phyloP scores from a whole-genome alignment of 2,888 invertebrate species.

The Drosophila emarginata region DNA sequence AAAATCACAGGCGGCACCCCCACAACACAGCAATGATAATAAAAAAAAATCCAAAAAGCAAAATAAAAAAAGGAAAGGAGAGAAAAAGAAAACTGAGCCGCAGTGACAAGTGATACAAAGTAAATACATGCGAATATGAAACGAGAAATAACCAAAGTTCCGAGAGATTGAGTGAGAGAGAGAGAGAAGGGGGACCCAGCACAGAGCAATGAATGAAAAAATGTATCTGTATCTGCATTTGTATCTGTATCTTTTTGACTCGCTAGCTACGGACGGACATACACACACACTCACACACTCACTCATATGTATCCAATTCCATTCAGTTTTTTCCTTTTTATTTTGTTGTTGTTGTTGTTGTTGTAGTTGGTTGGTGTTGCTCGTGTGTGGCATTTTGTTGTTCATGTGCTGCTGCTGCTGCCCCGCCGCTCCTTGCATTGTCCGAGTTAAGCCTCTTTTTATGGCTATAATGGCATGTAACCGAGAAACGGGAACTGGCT shows the following conservation, averaged over 20 bases:
- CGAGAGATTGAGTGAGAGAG: too few relatives aligned
- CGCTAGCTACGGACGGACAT: conserved; percentile 34
- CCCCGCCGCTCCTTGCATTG: conserved; percentile 13
- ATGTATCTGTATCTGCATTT: conserved; percentile 23
- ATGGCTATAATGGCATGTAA: conserved; percentile 65
- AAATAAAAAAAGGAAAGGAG: background rate
- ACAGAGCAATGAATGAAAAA: conserved; percentile 59
- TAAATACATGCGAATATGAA: conserved; percentile 77
- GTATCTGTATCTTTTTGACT: conserved; percentile 31
- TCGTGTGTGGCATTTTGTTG: conserved; percentile 25
- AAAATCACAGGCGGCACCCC: conserved; percentile 63
- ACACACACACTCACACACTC: conserved; percentile 1
- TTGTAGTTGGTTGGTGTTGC: conserved; percentile 3
- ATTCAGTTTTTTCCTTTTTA: conserved; percentile 8
- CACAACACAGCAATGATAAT: conserved; percentile 58
- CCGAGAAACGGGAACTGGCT: conserved; percentile 45
- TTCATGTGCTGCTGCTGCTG: background rate
- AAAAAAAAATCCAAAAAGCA: conserved; percentile 54
- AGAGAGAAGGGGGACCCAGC: conserved; percentile 18
- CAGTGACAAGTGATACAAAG: conserved; percentile 78
- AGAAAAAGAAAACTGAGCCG: conserved; percentile 6
- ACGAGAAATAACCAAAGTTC: conserved; percentile 16
- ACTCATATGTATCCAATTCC: conserved; percentile 17
- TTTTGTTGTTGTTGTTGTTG: conserved; percentile 4
- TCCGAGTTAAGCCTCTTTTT: conserved; percentile 57